Percentiles rank a stretch among this genome's conserved stretches.
Conservation (phyloP, 2,113 vertebrate genomes). For the Aviceda subcristata region DNA sequence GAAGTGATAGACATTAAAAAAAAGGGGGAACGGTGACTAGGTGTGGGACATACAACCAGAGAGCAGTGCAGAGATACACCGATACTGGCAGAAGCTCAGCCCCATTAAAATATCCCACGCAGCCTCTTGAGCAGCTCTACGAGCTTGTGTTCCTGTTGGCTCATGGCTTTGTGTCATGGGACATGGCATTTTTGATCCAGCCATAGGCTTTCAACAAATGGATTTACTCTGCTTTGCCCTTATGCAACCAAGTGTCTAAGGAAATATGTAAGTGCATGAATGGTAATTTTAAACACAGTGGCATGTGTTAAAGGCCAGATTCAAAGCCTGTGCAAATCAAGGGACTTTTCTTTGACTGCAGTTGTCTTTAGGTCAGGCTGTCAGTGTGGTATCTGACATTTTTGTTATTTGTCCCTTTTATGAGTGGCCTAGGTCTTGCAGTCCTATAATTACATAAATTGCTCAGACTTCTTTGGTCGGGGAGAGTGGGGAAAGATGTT, state of each 20-base stretch:
- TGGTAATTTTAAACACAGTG: neutral
- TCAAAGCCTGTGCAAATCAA: neutral
- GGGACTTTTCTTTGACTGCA: neutral
- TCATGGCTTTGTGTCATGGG: neutral
- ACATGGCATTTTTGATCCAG: neutral
- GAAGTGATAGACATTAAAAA: neutral
- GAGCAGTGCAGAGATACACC: neutral
- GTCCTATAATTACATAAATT: neutral
- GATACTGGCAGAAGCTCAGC: neutral
- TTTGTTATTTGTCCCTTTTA: neutral
- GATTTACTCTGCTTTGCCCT: neutral
- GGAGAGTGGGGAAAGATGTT: rapidly evolving
- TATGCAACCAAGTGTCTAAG: neutral
- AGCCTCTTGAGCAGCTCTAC: neutral
- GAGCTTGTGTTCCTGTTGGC: neutral
- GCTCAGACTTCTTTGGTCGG: neutral
- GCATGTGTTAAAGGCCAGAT: neutral
- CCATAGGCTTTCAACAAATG: neutral
- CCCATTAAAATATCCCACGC: neutral
- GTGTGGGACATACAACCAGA: neutral
- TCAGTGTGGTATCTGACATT: neutral
- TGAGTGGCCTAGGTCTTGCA: neutral
- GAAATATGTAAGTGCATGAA: neutral
- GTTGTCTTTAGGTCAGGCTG: neutral
- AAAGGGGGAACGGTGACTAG: neutral